Evolutionary conservation across 2,797 vertebrate genomes (phyloP), one percentile per base, ranked within the genome.

Genomic region (Takifugu ocellatus): DNA sequence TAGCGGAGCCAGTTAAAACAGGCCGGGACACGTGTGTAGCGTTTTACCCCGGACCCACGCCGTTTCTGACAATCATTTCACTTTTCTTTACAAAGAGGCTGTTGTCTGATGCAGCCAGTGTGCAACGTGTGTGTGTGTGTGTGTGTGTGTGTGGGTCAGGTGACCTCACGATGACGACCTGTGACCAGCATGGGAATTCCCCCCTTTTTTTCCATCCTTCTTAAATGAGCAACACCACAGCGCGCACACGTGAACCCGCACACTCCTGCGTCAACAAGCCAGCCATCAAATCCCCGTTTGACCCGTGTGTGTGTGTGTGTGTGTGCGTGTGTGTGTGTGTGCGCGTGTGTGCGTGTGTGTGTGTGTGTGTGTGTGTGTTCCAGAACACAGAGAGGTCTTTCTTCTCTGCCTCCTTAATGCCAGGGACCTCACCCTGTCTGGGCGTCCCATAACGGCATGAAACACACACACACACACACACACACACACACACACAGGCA

Each of bases 331-430:
- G 42, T 54, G 64, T 59, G 56, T 49, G 55, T 53, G 49, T n/a
- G 49, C 8, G 44, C 9, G n/a, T 46, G 44, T 46, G 52, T 56
- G 48, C 59, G 17, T 17, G 17, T 17, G 17, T 17, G 17, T 17
- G 17, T 17, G 57, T 59, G 57, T 55, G 43, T 49, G 60, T 56
- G 61, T 59, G 55, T 43, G 62, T 29, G 65, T 59, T 36, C 45
- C 36, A 61, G 62, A 45, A 64, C 56, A 90, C 87, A 90, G 82
- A 78, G 63, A 78, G 63, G 47, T 61, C 74, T 81, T 90, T 90
- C 79, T 90, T 88, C 84, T 79, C 60, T 26, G 4, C 75, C 73
- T 80, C 61, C 48, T 33, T 26, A 63, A 51, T 61, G 69, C 70
- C 56, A 56, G 54, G 50, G 80, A 81, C 77, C 63, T 78, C 67